These are phyloP conservation scores for Nemopilema nomurai DNA, from an alignment of 30 jellyfish, hydroid and myxozoan genomes.

Conservation along the genomic window DNA sequence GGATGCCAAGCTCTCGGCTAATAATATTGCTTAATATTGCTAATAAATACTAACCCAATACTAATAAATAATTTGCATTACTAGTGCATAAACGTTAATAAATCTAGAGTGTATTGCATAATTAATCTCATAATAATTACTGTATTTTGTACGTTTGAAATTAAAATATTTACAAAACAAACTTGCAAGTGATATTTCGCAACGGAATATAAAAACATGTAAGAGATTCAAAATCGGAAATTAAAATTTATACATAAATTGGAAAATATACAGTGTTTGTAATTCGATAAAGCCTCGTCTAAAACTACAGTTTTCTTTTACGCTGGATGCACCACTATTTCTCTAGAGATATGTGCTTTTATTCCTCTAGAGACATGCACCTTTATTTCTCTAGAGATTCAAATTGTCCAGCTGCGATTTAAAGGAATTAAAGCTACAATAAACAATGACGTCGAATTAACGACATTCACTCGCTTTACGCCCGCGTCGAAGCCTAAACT, in stretches of 20 bases:
- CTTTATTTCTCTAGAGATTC: no score
- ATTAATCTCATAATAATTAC: background rate
- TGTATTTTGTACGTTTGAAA: background rate
- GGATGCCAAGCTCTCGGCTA: no score
- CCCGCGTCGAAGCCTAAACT: background rate
- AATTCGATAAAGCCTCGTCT: background rate
- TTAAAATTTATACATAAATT: background rate
- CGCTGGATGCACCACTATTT: no score
- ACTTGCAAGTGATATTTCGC: background rate
- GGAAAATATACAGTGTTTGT: background rate
- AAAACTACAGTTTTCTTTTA: no score
- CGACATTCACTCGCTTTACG: background rate
- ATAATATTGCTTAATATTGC: no score
- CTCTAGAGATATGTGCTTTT: no score
- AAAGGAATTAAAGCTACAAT: background rate
- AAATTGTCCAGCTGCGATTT: background rate
- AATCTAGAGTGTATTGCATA: background rate
- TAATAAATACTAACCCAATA: no score
- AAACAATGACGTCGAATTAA: background rate
- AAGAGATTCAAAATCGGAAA: background rate
- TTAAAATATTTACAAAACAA: background rate
- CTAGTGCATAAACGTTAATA: background rate
- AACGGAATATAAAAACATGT: background rate
- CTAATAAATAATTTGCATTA: no score
- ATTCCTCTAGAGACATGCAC: no score